Conservation (phyloP, 2,113 vertebrate genomes). For the Lampris incognitus region DNA sequence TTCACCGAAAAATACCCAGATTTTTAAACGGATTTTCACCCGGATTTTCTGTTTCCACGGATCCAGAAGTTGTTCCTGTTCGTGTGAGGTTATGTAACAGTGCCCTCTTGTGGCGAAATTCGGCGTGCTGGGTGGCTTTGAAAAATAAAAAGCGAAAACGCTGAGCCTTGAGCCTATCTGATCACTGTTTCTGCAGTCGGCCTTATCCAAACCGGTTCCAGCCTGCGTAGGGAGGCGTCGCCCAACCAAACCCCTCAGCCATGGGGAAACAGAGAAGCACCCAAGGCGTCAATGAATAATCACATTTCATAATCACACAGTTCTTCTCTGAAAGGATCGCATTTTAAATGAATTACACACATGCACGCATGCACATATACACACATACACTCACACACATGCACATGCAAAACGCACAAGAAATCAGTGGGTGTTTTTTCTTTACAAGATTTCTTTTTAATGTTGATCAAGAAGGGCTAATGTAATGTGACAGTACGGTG, state of each 20-base stretch:
- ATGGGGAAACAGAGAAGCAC: conserved; percentile 47
- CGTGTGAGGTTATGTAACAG: too few species aligned
- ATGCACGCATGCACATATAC: conserved; percentile 6
- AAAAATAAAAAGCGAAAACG: too few species aligned
- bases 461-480: background rate
- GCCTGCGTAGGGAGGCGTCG: conserved; percentile 19
- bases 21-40: too few species aligned
- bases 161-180: background rate
- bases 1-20: too few species aligned
- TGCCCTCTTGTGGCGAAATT: too few species aligned
- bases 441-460: too few species aligned
- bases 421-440: too few species aligned
- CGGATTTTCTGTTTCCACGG: too few species aligned
- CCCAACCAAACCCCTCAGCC: conserved; percentile 53
- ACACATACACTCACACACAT: background rate
- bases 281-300: conserved; percentile 64
- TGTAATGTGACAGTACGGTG: too few species aligned
- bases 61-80: too few species aligned
- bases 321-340: conserved; percentile 34
- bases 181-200: conserved; percentile 23
- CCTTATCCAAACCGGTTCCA: conserved; percentile 4
- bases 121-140: too few species aligned
- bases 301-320: conserved; percentile 8
- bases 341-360: conserved; percentile 49
- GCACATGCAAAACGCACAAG: too few species aligned